Evolutionary conservation across 2,888 invertebrate genomes (phyloP).

Genomic region (Agrilus mali): DNA sequence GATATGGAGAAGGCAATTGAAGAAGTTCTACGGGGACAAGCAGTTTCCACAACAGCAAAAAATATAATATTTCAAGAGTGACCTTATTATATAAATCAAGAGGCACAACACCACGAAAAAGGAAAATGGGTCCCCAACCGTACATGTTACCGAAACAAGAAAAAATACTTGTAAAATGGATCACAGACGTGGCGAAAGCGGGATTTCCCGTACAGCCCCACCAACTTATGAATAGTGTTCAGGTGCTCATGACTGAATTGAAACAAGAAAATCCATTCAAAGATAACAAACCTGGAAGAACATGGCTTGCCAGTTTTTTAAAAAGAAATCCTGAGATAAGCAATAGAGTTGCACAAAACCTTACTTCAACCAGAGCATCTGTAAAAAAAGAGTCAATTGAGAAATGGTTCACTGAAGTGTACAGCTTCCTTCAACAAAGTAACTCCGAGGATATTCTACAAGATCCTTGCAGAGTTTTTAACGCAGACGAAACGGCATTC

Average conservation of each 20-base stretch:
- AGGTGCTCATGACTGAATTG: not conserved
- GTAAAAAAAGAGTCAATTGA: no score
- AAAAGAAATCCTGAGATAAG: conserved; percentile 3
- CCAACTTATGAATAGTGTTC: conserved; percentile 1
- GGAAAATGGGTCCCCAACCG: not conserved
- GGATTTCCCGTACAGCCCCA: conserved; percentile 3
- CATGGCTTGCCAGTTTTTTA: conserved; percentile 2
- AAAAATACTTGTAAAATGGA: conserved; percentile 1
- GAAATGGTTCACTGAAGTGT: no score
- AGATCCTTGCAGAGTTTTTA: no score
- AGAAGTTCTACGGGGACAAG: not conserved
- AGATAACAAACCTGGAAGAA: conserved; percentile 4
- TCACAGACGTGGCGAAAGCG: conserved; percentile 1
- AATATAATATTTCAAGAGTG: no score
- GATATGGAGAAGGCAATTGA: no score
- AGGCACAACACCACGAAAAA: no score
- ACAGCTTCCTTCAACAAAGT: no score
- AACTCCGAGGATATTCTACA: no score
- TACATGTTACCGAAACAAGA: not conserved
- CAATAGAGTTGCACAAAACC: not conserved
- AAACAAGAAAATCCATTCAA: conserved; percentile 1
- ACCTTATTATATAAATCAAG: no score
- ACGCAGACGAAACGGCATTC: no score
- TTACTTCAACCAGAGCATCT: conserved; percentile 3
- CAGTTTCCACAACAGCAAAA: not conserved